Conservation (phyloP, 53 echinoderm and acorn worm species). For the Echinometra lucunter region DNA sequence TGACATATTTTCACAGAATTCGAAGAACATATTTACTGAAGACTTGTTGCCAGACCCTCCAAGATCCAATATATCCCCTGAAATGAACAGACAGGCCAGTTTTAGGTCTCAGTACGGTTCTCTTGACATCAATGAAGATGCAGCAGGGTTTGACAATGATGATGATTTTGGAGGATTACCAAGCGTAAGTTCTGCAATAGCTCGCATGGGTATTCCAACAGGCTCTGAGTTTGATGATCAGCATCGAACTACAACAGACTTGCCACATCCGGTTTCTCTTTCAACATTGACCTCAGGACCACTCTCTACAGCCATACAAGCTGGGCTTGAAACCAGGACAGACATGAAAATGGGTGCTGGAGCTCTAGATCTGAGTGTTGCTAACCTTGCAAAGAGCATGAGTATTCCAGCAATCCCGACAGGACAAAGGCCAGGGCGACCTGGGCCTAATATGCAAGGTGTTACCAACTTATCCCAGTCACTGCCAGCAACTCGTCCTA, state of each 20-base stretch:
- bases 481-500: conserved; percentile 36
- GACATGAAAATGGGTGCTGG: conserved; percentile 57
- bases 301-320: conserved; percentile 62
- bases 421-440: conserved; percentile 1
- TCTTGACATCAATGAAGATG: conserved; percentile 85
- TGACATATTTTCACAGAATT: conserved; percentile 70
- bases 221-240: conserved; percentile 60
- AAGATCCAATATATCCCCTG: conserved; percentile 70
- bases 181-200: conserved; percentile 81
- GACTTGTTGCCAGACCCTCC: conserved; percentile 74
- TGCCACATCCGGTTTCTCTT: conserved; percentile 63
- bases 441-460: conserved; percentile 46
- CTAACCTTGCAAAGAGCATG: conserved; percentile 76
- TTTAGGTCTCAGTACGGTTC: conserved; percentile 63
- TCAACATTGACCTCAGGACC: conserved; percentile 35
- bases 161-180: conserved; percentile 80
- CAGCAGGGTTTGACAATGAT: conserved; percentile 77
- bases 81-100: conserved; percentile 67
- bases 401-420: conserved; percentile 55
- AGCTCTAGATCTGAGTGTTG: conserved; percentile 82
- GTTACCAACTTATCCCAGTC: conserved; percentile 59
- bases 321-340: conserved; percentile 67
- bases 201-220: conserved; percentile 80
- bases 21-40: conserved; percentile 75
- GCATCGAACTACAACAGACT: conserved; percentile 46